phyloP scores from a whole-genome alignment of 1,140 invertebrate genomes.

The Temnothorax curvispinosus region DNA sequence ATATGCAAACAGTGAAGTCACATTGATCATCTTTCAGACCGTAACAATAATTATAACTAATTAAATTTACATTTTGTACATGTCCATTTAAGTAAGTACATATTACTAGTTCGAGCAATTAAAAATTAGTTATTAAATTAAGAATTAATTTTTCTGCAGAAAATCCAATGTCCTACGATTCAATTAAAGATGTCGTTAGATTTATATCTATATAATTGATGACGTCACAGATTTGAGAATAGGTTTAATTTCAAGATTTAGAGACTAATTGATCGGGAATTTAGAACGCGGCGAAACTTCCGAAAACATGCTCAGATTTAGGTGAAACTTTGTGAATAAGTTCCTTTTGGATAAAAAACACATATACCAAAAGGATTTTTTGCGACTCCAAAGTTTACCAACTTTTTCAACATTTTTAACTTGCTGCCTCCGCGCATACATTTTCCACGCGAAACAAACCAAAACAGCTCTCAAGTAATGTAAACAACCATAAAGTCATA shows the following conservation, averaged over 20 bases:
- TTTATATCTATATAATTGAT: background rate
- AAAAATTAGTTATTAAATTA: background rate
- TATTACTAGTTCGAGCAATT: background rate
- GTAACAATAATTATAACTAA: background rate
- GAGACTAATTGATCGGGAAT: background rate
- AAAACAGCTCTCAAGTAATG: no score
- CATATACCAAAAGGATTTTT: no score
- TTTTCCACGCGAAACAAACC: no score
- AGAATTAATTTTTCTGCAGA: background rate
- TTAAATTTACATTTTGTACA: slow-evolving; percentile 10
- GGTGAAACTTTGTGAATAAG: no score
- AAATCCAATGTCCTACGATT: background rate
- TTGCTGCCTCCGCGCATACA: no score
- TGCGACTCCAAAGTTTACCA: no score
- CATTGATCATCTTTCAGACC: background rate
- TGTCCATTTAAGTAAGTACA: background rate
- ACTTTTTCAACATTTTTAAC: no score
- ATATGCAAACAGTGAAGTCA: background rate
- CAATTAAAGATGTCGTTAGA: background rate
- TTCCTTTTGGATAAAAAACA: no score
- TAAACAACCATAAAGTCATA: no score
- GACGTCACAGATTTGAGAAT: background rate
- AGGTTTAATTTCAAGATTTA: background rate
- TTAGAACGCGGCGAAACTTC: background rate
- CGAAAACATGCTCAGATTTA: no score